Conservation (phyloP, 2,888 invertebrate species). For the Anthophora plumipes region DNA sequence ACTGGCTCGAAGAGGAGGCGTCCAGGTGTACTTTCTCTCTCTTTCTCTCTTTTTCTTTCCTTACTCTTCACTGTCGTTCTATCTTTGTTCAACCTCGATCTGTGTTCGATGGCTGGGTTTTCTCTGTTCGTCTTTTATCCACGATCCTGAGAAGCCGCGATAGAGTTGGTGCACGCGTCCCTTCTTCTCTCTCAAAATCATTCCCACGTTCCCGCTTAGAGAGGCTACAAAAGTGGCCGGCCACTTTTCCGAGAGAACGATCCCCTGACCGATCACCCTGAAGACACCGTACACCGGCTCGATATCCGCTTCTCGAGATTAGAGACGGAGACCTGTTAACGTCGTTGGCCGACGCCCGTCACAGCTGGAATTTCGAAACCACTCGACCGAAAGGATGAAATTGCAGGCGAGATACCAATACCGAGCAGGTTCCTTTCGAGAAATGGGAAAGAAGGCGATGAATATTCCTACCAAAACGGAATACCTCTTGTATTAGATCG, state of each 20-base stretch:
- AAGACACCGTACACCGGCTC: constrained; percentile 72
- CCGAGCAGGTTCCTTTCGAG: constrained; percentile 13
- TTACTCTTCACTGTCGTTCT: no score
- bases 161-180: background rate
- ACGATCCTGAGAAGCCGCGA: constrained; percentile 32
- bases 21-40: constrained; percentile 64
- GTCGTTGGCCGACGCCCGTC: constrained; percentile 65
- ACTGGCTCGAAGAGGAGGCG: constrained; percentile 68
- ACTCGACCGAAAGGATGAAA: constrained; percentile 70
- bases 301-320: constrained; percentile 73
- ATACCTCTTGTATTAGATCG: no score
- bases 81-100: constrained; percentile 1
- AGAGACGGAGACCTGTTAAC: constrained; percentile 68
- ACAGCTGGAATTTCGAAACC: constrained; percentile 70
- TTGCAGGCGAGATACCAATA: constrained; percentile 68
- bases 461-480: constrained; percentile 47
- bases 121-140: constrained; percentile 36
- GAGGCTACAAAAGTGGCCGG: constrained; percentile 69
- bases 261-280: constrained; percentile 73
- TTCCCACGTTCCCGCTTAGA: constrained; percentile 72
- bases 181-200: constrained; percentile 74
- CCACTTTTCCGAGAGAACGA: constrained; percentile 74
- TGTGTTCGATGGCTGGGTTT: constrained; percentile 15
- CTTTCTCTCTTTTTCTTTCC: constrained; percentile 23
- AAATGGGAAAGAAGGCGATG: constrained; percentile 28